Conservation (phyloP, 2,797 vertebrate genomes). For the Lagocephalus sceleratus region DNA sequence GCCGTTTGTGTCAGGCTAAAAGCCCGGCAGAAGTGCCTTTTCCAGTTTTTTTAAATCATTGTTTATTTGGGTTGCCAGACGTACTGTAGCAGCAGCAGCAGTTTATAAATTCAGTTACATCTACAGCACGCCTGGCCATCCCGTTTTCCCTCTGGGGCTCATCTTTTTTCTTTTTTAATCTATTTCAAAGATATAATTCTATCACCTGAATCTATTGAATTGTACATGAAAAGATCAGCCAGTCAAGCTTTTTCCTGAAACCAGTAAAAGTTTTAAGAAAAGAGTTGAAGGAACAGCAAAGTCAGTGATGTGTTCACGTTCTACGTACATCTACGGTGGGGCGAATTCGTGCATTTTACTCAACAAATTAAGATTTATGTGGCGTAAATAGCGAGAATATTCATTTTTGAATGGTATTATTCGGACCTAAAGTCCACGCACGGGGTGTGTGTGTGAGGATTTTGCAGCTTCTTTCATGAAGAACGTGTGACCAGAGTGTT, state of each 20-base stretch:
- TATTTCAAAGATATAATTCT: not conserved
- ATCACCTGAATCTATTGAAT: not conserved
- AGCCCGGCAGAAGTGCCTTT: not conserved
- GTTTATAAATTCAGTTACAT: conserved; percentile 1
- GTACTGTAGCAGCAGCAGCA: not conserved
- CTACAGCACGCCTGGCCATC: not conserved
- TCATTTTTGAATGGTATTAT: no score
- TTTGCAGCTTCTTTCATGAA: no score
- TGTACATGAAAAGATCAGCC: not conserved
- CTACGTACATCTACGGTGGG: no score
- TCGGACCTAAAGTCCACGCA: no score
- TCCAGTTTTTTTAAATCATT: not conserved
- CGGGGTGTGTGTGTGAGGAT: no score
- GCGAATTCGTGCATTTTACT: no score
- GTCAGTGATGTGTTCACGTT: no score
- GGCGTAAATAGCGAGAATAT: no score
- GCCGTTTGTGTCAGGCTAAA: not conserved
- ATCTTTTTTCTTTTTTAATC: not conserved
- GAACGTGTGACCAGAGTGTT: no score
- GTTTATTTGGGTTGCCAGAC: not conserved
- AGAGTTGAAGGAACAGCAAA: no score
- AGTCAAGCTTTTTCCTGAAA: not conserved
- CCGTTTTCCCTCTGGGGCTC: not conserved
- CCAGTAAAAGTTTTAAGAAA: no score
- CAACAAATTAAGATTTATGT: no score